Base-by-base conservation (phyloP, 2,113 vertebrate genomes). In the Equus przewalskii region DNA sequence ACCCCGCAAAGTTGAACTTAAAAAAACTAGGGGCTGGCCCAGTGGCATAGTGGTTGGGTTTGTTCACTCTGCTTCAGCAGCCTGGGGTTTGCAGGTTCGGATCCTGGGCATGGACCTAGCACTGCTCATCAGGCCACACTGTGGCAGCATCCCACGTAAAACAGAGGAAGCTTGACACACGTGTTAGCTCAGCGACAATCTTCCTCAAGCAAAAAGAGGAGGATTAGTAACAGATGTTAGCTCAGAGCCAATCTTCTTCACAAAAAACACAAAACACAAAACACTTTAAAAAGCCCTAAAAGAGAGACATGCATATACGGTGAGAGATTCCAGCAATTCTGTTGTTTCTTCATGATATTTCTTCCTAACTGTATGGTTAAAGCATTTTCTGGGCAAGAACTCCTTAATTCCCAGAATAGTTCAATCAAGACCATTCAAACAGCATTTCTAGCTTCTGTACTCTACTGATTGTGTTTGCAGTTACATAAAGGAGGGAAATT, bases 281-380 rank as follows among this genome's bases (percentile, higher is more conserved):
- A 41, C 36, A 60, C 44, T 58, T 78, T 90, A 7, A 56, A 90
- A 93, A 83, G 6, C 11, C 18, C 30, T 87, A 14, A 60, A 83
- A 88, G 51, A 41, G 30, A 60, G 15, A 14, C 10, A 6, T 93
- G 24, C 49, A n/a, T 51, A 46, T 65, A 79, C 6, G 41, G 18
- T 86, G 44, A 67, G 2, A 70, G 46, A 81, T 58, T 72, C 28
- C 28, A 93, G 46, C 1, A 56, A 82, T 72, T 93, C n/a, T 65
- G 10, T 81, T 91, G 46, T 51, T n/a, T 87, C 18, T 87, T 83
- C 36, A 94, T 54, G 13, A 94, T 79, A 79, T 12, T 46, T 94
- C 7, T 36, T 94, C 21, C 26, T 86, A 54, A 36, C 69, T 58
- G 8, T 19, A 36, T 81, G 89, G 94, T 90, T 60, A 75, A 95